Conservation (phyloP, 2,797 vertebrate species). For the Rhabdomys pumilio region DNA sequence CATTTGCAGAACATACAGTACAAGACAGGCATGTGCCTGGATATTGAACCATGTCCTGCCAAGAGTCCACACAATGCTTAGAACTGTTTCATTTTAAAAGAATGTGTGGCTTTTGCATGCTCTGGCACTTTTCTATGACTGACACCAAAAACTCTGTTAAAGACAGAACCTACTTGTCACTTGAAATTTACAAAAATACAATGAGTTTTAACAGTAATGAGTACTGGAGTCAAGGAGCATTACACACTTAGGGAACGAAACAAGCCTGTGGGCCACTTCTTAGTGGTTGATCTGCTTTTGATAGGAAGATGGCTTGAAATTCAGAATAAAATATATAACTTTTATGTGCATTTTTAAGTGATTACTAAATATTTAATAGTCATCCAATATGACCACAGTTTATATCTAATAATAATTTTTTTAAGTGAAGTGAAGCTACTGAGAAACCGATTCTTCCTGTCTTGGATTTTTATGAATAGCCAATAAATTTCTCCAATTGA, state of each 20-base stretch:
- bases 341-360: conserved; percentile 27
- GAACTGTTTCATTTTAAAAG: conserved; percentile 82
- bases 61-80: conserved; percentile 81
- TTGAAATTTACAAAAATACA: conserved; percentile 80
- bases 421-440: background rate
- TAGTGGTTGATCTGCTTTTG: background rate
- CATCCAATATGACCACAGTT: conserved; percentile 3
- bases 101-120: conserved; percentile 79
- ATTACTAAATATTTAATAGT: conserved; percentile 16
- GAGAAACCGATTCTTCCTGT: background rate
- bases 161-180: conserved; percentile 77
- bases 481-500: conserved; percentile 1
- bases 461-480: background rate
- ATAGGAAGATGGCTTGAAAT: conserved; percentile 1
- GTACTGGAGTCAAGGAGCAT: background rate
- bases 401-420: background rate
- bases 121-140: conserved; percentile 72
- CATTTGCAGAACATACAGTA: conserved; percentile 83
- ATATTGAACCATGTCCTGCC: conserved; percentile 80
- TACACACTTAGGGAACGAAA: conserved; percentile 3
- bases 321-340: conserved; percentile 35
- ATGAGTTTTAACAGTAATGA: conserved; percentile 66
- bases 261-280: background rate
- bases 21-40: conserved; percentile 82
- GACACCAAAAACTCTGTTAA: conserved; percentile 75